Evolutionary conservation across 2,797 vertebrate species (phyloP), one percentile per base, ranked within the genome.

Genomic region (Coregonus ussuriensis): DNA sequence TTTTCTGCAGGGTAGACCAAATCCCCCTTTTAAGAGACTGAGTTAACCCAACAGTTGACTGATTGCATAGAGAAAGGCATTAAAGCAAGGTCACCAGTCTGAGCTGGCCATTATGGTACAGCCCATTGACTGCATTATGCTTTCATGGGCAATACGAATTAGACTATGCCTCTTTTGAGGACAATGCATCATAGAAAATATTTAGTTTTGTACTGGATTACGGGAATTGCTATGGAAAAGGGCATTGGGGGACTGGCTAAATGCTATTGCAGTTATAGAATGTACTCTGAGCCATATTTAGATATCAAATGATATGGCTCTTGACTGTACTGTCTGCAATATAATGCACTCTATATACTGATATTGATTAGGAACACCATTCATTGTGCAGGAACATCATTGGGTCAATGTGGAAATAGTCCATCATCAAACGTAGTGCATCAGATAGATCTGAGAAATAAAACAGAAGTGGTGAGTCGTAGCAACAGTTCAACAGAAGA

Each of bases 1-100:
- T 74, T 88, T 84, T 83, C 79, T 85, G 79, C 77, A 16, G 76
- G 74, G 70, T 74, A 76, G 84, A 82, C 76, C 31, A 74, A 83
- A 79, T 5, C 37, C 82, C 74, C 41, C 53, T 53, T 63, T 78
- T 77, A 76, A 73, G 76, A 77, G 37, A 74, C 78, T 72, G 13
- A 76, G 71, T 79, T 82, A 74, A 79, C 71, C 77, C 33, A 75
- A 76, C 74, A 33, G 69, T 81, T 72, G 75, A 53, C 62, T 82
- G 75, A 83, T 79, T 77, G 74, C 56, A 25, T 15, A 21, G 67
- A 76, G 18, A 35, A 77, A n/a, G 0, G 11, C 53, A 37, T 15
- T 37, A 1, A 73, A 69, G 78, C 80, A 68, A 76, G 77, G 82
- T 84, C 81, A 87, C 51, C 18, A 65, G 56, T 72, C 54, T 79